Base-by-base conservation (phyloP, 2,888 invertebrate species). In the Erebia aethiops region DNA sequence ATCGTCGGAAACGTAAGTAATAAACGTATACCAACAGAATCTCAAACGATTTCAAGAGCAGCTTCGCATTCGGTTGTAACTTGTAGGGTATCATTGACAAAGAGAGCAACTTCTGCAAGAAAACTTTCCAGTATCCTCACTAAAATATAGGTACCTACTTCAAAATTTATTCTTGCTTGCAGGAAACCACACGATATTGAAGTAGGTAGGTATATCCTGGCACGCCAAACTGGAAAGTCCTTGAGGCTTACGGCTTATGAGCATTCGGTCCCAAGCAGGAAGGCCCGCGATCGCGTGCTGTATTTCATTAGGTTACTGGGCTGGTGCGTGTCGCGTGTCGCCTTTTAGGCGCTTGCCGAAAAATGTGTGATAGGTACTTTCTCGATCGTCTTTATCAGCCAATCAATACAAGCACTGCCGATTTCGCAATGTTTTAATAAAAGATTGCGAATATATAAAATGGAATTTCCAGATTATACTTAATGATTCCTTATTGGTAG, bases 301-400 rank as follows among this genome's bases (percentile, higher is more conserved):
- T 83, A 83, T 87, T 86, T 83, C 80, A 79, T 78, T 75, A 74
- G 70, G 70, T 74, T 72, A 72, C 71, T 71, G 75, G 70, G 69
- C 60, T 64, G 71, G 85, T 89, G 89, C 90, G 89, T 90, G 88
- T 78, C 77, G 89, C 90, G 89, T 90, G 88, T 78, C 77, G 79
- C 77, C 77, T 79, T 80, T 69, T 73, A 83, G 83, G 81, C 82
- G 84, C 80, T 80, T 80, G 80, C 71, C 81, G 81, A 81, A 84
- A 87, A 85, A 87, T 85, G 81, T 85, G 81, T 84, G 80, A 80
- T 80, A 35, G 35, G 7, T 7, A 78, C 77, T 79, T 75, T 71
- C 61, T 78, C 81, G 81, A 79, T 84, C 79, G 81, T 80, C 83
- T 87, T 87, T 87, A 84, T 85, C 81, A 80, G 81, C 77, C 81